These are phyloP conservation scores for Mesembrinibis cayennensis DNA, from an alignment of 2,113 vertebrate species.

Conservation along the genomic window DNA sequence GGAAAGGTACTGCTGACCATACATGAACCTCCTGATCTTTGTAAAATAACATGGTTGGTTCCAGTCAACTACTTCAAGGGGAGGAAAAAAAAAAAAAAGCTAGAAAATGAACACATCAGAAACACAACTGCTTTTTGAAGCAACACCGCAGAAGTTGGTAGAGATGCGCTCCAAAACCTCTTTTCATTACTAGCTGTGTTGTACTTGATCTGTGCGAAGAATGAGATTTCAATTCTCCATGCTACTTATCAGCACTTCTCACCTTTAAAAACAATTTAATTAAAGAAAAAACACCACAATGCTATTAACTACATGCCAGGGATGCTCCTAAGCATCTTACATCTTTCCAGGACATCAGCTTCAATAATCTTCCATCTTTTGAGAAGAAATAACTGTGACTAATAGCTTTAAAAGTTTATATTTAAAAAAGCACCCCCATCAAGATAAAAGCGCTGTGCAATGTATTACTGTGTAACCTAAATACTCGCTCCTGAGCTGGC, in stretches of 20 bases:
- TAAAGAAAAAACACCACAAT: neutral
- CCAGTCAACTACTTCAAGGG: neutral
- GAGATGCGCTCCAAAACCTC: neutral
- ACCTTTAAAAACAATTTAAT: neutral
- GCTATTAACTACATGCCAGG: accelerated
- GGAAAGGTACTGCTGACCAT: neutral
- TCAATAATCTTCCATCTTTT: neutral
- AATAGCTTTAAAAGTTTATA: neutral
- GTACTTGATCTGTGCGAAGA: neutral
- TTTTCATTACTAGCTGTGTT: neutral
- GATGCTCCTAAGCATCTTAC: neutral
- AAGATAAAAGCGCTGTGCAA: neutral
- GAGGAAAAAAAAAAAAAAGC: neutral
- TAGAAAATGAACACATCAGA: neutral
- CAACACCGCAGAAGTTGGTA: neutral
- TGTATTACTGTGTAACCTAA: neutral
- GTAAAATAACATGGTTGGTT: neutral
- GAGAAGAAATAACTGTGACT: neutral
- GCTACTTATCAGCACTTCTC: neutral
- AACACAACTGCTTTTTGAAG: neutral
- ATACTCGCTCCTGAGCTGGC: neutral
- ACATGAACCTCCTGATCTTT: neutral
- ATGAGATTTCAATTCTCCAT: neutral
- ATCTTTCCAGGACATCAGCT: neutral
- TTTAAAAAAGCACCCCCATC: accelerated